Evolutionary conservation across 2,797 vertebrate species (phyloP).

Genomic region (Muraenolepis orangiensis): DNA sequence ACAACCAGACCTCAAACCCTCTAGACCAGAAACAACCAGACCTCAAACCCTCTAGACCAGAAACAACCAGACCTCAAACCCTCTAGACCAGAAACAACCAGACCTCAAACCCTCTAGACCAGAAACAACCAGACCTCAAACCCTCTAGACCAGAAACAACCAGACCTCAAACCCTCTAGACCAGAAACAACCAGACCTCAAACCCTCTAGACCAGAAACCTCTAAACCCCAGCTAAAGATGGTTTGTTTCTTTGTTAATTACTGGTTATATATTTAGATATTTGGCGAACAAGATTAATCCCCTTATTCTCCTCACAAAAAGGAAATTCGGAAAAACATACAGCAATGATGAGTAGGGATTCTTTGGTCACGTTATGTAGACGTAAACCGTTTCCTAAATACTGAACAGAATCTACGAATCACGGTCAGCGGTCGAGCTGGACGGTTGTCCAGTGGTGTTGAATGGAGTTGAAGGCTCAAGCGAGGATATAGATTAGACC

Average conservation of each 20-base stretch:
- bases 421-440: constrained; percentile 35
- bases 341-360: constrained; percentile 32
- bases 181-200: too few relatives aligned
- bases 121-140: not conserved
- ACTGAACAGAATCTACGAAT: constrained; percentile 28
- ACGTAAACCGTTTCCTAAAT: constrained; percentile 51
- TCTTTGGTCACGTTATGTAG: constrained; percentile 45
- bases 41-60: constrained; percentile 3
- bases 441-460: constrained; percentile 10
- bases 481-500: not conserved
- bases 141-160: not conserved
- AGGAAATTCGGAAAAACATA: constrained; percentile 21
- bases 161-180: not conserved
- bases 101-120: not conserved
- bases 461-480: not conserved
- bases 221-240: not conserved
- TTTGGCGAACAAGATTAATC: constrained; percentile 4
- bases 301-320: constrained; percentile 48
- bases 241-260: not conserved
- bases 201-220: too few relatives aligned
- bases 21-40: too few relatives aligned
- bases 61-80: not conserved
- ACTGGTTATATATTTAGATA: not conserved
- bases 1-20: not conserved
- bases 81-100: not conserved